These are phyloP conservation scores for Cryptotis parvus DNA, from an alignment of 2,113 vertebrate genomes.

Conservation along the genomic window DNA sequence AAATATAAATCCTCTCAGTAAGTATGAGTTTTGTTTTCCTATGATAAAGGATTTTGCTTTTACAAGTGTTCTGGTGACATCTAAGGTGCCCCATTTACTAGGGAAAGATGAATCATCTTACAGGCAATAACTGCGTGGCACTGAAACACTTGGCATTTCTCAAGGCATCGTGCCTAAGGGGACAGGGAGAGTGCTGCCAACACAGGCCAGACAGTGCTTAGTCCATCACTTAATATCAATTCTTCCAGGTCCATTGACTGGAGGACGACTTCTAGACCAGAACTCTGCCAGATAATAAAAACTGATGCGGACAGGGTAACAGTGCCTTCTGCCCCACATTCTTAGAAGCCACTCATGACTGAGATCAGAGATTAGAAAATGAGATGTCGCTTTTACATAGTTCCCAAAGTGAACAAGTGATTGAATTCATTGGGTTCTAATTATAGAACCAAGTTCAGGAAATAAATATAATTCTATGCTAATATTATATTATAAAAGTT, in stretches of 20 bases:
- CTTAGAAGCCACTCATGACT: neutral
- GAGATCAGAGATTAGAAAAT: neutral
- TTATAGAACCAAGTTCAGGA: neutral
- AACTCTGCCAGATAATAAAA: neutral
- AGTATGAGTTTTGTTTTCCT: neutral
- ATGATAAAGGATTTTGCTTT: neutral
- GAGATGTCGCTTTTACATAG: fast-evolving
- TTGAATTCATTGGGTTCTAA: neutral
- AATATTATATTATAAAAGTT: neutral
- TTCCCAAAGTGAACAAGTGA: neutral
- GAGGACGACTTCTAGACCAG: neutral
- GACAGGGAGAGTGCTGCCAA: too few species aligned
- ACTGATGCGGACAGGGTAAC: too few species aligned
- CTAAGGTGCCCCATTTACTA: neutral
- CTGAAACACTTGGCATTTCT: fast-evolving
- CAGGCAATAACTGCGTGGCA: too few species aligned
- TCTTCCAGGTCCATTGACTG: neutral
- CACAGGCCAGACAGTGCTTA: neutral
- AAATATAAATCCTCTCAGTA: neutral
- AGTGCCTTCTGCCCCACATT: too few species aligned
- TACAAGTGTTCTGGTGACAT: neutral
- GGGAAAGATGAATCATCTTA: neutral
- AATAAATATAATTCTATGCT: neutral
- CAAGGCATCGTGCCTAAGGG: fast-evolving
- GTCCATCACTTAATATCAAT: too few species aligned